Conservation (phyloP, 2,797 vertebrate genomes). For the Muraenolepis orangiensis region DNA sequence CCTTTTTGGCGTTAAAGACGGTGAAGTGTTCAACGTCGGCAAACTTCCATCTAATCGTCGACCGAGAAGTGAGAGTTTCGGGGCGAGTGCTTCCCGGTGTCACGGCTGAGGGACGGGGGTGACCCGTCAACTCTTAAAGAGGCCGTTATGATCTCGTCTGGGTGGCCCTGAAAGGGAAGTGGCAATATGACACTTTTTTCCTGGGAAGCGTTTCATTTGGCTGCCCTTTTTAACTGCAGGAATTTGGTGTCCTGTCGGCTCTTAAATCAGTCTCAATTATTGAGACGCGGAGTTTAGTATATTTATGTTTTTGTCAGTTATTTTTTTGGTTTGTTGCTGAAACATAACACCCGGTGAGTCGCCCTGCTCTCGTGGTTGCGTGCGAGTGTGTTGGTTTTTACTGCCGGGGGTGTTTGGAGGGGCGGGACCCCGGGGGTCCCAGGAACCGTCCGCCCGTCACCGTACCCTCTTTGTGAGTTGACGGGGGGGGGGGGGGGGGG, state of each 20-base stretch:
- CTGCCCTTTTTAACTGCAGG: neutral
- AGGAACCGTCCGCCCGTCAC: constrained; percentile 4
- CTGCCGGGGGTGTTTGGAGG: neutral
- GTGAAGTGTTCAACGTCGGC: neutral
- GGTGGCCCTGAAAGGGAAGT: constrained; percentile 41
- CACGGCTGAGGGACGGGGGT: no score
- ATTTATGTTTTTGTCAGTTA: neutral
- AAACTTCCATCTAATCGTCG: no score
- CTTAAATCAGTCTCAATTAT: neutral
- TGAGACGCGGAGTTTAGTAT: neutral
- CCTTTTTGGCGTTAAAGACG: neutral
- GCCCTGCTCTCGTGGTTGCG: neutral
- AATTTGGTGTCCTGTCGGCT: neutral
- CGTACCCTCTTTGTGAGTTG: constrained; percentile 33
- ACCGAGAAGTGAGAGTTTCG: constrained; percentile 52
- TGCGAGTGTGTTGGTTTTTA: neutral
- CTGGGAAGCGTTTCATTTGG: neutral
- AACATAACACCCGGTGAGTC: neutral
- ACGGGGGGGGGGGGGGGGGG: no score
- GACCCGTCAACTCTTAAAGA: constrained; percentile 59
- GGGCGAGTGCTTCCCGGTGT: no score
- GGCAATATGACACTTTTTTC: constrained; percentile 9
- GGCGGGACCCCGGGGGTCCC: constrained; percentile 2
- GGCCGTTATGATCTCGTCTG: constrained; percentile 43
- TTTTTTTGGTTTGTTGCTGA: neutral